Evolutionary conservation across 2,888 invertebrate genomes (phyloP), one percentile per base, ranked within the genome.

Genomic region (Tachystola acroxantha): DNA sequence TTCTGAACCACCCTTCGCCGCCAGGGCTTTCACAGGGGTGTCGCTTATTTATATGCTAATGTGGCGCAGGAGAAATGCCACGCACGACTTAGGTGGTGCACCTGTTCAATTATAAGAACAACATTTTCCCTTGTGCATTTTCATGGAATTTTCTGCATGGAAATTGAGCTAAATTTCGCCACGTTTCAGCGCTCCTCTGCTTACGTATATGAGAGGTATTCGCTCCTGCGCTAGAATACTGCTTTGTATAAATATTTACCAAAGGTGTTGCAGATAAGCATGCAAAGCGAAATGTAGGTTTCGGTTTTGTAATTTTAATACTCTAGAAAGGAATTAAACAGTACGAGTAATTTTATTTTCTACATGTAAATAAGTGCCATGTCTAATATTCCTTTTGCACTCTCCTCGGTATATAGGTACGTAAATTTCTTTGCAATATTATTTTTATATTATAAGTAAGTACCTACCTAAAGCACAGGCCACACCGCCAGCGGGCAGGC

Each of bases 21-120:
- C 46, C 47, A 43, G 36, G 58, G 48, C 51, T 69, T 75, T 66
- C 64, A 66, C 63, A 10, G 64, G 76, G 70, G 61, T 57, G 64
- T 51, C 50, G 70, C 74, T 81, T 82, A 86, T 86, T 82, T 85
- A 85, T 80, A 84, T 86, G 85, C 74, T 77, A 86, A 85, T 86
- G 63, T 57, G 49, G 53, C 53, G 53, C 59, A 53, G 70, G 64
- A 70, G 70, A 72, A 79, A 78, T 74, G 69, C 78, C 73, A 74
- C 69, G 80, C 81, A 78, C 73, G 75, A 65, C 72, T 77, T 69
- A 77, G 73, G 71, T 67, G 63, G 48, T 73, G 71, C 79, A 81
- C 74, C 79, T 82, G 79, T 75, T 66, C 79, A 80, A 81, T 82
- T 81, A 81, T 75, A 76, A 76, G 77, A 77, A 77, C 77, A 80